Evolutionary conservation across 2,113 vertebrate species (phyloP), one percentile per base, ranked within the genome.

Genomic region (Brachyhypopomus gauderio): DNA sequence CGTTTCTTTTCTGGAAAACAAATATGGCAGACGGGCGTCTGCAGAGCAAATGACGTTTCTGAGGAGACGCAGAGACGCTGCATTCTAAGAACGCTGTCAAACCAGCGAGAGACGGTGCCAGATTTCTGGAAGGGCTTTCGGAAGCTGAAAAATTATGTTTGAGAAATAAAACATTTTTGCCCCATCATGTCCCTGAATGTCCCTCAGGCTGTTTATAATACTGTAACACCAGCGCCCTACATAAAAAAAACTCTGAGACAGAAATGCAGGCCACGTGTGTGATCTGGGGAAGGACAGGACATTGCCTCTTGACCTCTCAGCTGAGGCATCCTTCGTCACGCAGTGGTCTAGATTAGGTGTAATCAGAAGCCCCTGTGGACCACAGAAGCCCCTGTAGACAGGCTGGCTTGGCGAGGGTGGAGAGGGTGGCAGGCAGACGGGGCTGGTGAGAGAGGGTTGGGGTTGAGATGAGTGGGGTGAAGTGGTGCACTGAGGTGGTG

Each of bases 11-110:
- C 74, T 45, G 34, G 36, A 63, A 48, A 63, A 76, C 20, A 12
- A 76, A 76, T 48, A 27, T 48, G 6, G 22, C 36, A 45, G 74
- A 76, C n/a, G 45, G 59, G 41, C 63, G 34, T 59, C 22, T 76
- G 22, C 12, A 76, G 22, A 45, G 58, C 41, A 41, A 63, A 63
- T 76, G 34, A 75, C 74, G 41, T 75, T 75, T 62, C n/a, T 25
- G n/a, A 16, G 58, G 6, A 52, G 45, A 52, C 22, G 45, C 36
- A 25, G 45, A 76, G 45, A 36, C 22, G 27, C 56, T 63, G 73
- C 36, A 4, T 23, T 12, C n/a, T 62, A 20, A 41, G 12, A 52
- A 52, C 41, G 41, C 41, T 9, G 9, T 41, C 41, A 1, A 9
- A 9, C 41, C 41, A 9, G 7, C 41, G 41, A 6, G 9, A 6